A percentile compares a stretch with the other conserved stretches of the same genome.
These are phyloP conservation scores for Pammene aurita DNA, from an alignment of 2,888 invertebrate genomes.

Conservation along the genomic window DNA sequence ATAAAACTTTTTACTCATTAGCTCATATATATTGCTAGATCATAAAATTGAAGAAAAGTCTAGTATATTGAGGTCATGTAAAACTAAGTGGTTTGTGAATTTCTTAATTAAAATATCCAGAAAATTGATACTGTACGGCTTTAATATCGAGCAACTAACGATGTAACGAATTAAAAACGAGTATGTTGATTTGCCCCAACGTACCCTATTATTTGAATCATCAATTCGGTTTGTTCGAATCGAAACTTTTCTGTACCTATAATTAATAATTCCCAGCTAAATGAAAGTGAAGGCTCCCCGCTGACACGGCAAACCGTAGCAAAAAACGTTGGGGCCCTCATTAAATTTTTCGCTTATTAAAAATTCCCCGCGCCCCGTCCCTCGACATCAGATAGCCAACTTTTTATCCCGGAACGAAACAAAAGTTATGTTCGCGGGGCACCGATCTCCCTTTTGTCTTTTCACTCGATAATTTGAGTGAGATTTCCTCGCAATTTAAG, in stretches of 20 bases:
- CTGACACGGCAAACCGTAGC: conserved; percentile 69
- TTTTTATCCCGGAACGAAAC: conserved; percentile 76
- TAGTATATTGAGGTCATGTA: too few relatives aligned
- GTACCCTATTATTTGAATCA: conserved; percentile 22
- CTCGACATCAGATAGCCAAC: conserved; percentile 74
- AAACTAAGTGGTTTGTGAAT: too few relatives aligned
- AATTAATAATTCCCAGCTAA: conserved; percentile 56
- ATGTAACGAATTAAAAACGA: too few relatives aligned
- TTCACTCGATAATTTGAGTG: conserved; percentile 83
- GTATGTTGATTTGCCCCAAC: background rate
- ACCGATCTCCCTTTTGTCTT: conserved; percentile 77
- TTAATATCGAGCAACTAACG: too few relatives aligned
- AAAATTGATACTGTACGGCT: too few relatives aligned
- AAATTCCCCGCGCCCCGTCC: conserved; percentile 79
- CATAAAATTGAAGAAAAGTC: too few relatives aligned
- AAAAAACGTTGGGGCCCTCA: conserved; percentile 73
- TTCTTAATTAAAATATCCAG: too few relatives aligned
- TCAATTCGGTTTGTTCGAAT: conserved; percentile 2
- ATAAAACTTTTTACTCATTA: too few relatives aligned
- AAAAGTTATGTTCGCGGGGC: conserved; percentile 76
- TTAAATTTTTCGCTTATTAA: conserved; percentile 84
- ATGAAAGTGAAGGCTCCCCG: conserved; percentile 57
- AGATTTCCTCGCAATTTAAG: conserved; percentile 84
- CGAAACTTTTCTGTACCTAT: conserved; percentile 44
- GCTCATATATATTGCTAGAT: too few relatives aligned